phyloP scores from a whole-genome alignment of 2,797 vertebrate genomes.

The Macropus fuliginosus region DNA sequence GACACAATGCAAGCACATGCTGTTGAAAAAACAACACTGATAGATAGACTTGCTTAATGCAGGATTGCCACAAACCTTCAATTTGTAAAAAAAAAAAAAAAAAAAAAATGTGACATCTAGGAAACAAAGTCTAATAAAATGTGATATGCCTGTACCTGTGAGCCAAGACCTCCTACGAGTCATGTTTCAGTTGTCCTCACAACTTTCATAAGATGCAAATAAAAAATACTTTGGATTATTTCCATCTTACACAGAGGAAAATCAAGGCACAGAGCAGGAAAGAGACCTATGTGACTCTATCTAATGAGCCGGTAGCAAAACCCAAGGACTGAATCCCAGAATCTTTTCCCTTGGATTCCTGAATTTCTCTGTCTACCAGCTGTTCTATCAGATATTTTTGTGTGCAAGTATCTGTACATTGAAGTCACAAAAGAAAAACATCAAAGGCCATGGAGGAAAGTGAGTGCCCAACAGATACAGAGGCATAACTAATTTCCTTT shows the following conservation, averaged over 20 bases:
- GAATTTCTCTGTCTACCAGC: background rate
- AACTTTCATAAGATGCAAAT: background rate
- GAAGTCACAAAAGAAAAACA: background rate
- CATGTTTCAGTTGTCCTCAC: background rate
- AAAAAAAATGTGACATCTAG: background rate
- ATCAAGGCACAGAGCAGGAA: background rate
- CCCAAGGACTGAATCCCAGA: background rate
- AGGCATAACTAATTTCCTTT: slow-evolving; percentile 78
- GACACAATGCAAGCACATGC: background rate
- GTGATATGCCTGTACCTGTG: background rate
- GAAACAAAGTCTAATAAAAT: background rate
- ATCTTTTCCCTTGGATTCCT: background rate
- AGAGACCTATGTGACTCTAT: background rate
- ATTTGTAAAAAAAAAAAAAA: background rate
- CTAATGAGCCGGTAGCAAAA: background rate
- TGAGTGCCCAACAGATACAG: slow-evolving; percentile 66
- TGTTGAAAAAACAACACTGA: background rate
- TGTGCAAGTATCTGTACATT: background rate
- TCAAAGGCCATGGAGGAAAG: slow-evolving; percentile 72
- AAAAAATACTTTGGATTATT: background rate
- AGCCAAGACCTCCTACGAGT: background rate
- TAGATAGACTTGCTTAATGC: background rate
- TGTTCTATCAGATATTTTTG: background rate
- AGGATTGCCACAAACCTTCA: background rate
- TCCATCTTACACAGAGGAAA: background rate